Conservation (phyloP, 1,140 invertebrate species). For the Oscheius sp. region DNA sequence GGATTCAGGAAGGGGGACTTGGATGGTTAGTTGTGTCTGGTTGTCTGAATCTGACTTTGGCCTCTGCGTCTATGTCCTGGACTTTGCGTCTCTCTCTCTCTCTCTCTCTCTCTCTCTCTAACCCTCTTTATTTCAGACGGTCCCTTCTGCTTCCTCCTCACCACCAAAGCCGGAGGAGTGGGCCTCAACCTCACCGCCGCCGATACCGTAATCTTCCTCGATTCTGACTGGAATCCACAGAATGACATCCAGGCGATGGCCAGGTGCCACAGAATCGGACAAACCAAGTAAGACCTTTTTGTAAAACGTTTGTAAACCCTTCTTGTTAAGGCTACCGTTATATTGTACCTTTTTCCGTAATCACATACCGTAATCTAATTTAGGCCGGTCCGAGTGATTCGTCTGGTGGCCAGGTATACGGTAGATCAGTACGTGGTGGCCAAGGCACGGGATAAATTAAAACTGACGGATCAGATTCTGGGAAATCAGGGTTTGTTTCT, state of each 20-base stretch:
- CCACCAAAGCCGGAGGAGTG: conserved; percentile 90
- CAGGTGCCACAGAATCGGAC: conserved; percentile 94
- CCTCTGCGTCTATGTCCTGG: neutral
- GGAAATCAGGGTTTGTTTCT: neutral
- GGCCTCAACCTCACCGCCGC: conserved; percentile 96
- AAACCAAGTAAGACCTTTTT: conserved; percentile 75
- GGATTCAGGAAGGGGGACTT: neutral
- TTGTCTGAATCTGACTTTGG: no score
- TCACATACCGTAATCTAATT: neutral
- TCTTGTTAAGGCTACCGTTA: neutral
- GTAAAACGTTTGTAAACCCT: neutral
- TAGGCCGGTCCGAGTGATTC: conserved; percentile 7
- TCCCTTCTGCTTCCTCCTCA: conserved; percentile 91
- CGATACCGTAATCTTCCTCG: conserved; percentile 97
- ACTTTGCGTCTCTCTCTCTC: neutral
- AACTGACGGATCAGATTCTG: conserved; percentile 3
- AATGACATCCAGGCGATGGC: conserved; percentile 84
- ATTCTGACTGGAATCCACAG: conserved; percentile 99
- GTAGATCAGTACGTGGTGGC: conserved; percentile 11
- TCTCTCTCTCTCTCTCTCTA: neutral
- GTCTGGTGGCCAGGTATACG: conserved; percentile 3
- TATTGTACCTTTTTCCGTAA: no score
- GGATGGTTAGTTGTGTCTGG: no score
- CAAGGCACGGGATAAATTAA: neutral
- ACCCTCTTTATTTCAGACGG: conserved; percentile 93